Base-by-base conservation (phyloP, 1,140 invertebrate species). In the Bicyclus anynana region DNA sequence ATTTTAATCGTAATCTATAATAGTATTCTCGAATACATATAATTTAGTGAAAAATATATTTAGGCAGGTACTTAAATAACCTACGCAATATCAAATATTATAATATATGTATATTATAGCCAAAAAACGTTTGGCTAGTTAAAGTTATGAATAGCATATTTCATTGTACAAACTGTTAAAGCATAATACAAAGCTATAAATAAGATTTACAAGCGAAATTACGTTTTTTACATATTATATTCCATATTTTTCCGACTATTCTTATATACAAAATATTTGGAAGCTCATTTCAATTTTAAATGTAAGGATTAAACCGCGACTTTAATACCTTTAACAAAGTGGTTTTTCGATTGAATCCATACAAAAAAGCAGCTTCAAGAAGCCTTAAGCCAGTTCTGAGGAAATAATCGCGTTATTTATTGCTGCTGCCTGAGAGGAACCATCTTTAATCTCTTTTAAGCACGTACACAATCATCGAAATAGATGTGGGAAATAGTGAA, bases 321-420 rank as follows among this genome's bases (percentile, higher is more conserved):
- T 57, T 40, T 77, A 80, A 80, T 80, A 68, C 72, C 69, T 68
- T 74, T 81, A 71, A 78, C 68, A 69, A 74, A 77, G 63, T 65
- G 56, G 44, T 70, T 71, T 77, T 75, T 76, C 69, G 70, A 64
- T 72, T 69, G 74, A 69, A 75, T 78, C 71, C 72, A 72, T 61
- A 74, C 74, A 76, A 73, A 62, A 74, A 59, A 63, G 14, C n/a
- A n/a, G 20, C 35, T 42, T 23, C 16, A 17, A 54, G 58, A 50
- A 54, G 58, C 49, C 60, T 65, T 67, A 72, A 70, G 74, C 69
- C 67, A 76, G 77, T 83, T 81, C 82, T 61, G 70, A 82, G 77
- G 80, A 80, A 85, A 83, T 87, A 87, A 87, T 87, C 82, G 64
- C 65, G 74, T 85, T 87, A 85, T 85, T 87, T 87, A 87, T 85